Evolutionary conservation across 2,888 invertebrate species (phyloP).

Genomic region (Gerris lacustris): DNA sequence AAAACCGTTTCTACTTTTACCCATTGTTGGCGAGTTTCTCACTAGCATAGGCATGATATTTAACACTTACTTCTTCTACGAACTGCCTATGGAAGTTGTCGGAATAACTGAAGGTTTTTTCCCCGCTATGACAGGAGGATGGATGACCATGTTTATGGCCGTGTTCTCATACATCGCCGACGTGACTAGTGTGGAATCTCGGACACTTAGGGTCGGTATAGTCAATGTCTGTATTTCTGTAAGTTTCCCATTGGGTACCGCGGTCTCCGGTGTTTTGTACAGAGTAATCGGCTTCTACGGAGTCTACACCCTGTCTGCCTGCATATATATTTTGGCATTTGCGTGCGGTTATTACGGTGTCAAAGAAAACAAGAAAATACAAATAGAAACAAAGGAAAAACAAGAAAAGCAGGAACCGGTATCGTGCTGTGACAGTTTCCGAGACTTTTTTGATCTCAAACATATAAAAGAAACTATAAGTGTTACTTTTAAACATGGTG

Average conservation of each 20-base stretch:
- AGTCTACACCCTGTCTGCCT: conserved; percentile 63
- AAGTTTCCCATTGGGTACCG: conserved; percentile 80
- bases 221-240: conserved; percentile 79
- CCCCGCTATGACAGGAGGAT: conserved; percentile 69
- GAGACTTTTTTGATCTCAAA: conserved; percentile 61
- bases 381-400: conserved; percentile 11
- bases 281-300: conserved; percentile 50
- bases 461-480: conserved; percentile 65
- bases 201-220: conserved; percentile 74
- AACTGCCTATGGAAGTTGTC: conserved; percentile 62
- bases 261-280: conserved; percentile 64
- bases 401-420: conserved; percentile 33
- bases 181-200: conserved; percentile 67
- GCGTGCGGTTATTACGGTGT: conserved; percentile 60
- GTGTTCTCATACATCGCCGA: conserved; percentile 82
- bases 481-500: conserved; percentile 67
- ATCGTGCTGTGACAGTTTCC: conserved; percentile 44
- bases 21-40: conserved; percentile 66
- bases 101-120: conserved; percentile 69
- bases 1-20: conserved; percentile 71
- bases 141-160: conserved; percentile 84
- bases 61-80: conserved; percentile 66
- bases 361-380: conserved; percentile 41
- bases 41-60: conserved; percentile 64
- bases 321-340: conserved; percentile 60